Conservation (phyloP, 1,140 invertebrate species). For the Ceratina australensis region DNA sequence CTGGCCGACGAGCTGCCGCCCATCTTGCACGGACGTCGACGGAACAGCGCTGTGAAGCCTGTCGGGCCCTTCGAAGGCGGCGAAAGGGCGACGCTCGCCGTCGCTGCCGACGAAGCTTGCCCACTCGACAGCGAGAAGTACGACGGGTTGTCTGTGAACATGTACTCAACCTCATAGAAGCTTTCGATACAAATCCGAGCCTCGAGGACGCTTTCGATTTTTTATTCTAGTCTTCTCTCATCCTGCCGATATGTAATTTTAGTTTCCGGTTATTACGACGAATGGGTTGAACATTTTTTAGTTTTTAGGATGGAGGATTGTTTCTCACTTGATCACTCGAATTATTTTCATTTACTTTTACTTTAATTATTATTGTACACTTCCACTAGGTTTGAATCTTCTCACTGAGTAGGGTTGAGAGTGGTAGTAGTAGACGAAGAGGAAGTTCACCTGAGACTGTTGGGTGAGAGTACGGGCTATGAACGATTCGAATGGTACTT, state of each 20-base stretch:
- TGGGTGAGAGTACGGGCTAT: conserved; percentile 54
- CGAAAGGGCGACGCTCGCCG: conserved; percentile 27
- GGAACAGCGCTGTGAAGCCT: conserved; percentile 70
- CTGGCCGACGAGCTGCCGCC: conserved; percentile 66
- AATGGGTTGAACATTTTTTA: too few species aligned
- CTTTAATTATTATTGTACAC: too few species aligned
- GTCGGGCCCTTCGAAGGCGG: conserved; percentile 37
- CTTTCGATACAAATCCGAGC: neutral
- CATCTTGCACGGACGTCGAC: conserved; percentile 69
- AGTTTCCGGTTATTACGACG: neutral
- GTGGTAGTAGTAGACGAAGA: conserved; percentile 21
- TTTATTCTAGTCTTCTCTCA: too few species aligned
- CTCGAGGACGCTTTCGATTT: neutral
- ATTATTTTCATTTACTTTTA: too few species aligned
- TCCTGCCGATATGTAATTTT: too few species aligned
- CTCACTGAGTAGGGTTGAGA: too few species aligned
- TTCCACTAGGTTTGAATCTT: too few species aligned
- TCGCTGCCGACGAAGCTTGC: conserved; percentile 49
- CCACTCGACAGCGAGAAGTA: conserved; percentile 80
- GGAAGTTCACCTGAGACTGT: conserved; percentile 63
- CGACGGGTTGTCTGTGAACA: conserved; percentile 82
- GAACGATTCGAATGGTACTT: conserved; percentile 53
- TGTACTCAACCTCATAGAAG: conserved; percentile 42
- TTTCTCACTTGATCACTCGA: too few species aligned
- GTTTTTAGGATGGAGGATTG: too few species aligned